These are phyloP conservation scores for Candoia aspera DNA, from an alignment of 2,113 vertebrate genomes.

Conservation along the genomic window DNA sequence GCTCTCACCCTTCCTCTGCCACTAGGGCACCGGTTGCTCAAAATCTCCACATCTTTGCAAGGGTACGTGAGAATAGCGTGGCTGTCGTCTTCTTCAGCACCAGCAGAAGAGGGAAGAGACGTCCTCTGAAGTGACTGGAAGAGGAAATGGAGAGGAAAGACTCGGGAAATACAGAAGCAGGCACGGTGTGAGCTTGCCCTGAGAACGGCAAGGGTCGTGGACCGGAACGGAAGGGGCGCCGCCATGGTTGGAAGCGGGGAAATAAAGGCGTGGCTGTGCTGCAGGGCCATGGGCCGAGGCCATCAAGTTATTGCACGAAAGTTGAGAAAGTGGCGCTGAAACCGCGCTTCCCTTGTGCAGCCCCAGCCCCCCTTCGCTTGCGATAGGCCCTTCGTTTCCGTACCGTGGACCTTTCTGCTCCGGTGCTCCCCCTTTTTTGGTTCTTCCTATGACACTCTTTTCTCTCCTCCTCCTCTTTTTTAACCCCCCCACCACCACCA, in stretches of 20 bases:
- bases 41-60: neutral
- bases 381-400: neutral
- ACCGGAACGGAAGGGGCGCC: neutral
- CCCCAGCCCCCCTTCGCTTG: neutral
- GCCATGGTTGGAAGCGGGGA: neutral
- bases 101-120: neutral
- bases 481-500: neutral
- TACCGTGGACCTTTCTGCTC: neutral
- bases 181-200: neutral
- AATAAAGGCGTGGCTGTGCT: neutral
- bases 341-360: fast-evolving
- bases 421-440: neutral
- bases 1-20: neutral
- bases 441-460: neutral
- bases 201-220: neutral
- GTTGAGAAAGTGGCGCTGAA: neutral
- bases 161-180: neutral
- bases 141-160: neutral
- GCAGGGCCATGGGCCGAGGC: neutral
- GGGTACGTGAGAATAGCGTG: neutral
- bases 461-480: neutral
- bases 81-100: neutral
- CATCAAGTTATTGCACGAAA: neutral
- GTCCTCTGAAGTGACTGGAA: neutral
- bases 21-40: neutral